Percentiles rank a stretch among this genome's conserved stretches.
Evolutionary conservation across 2,888 invertebrate genomes (phyloP).

Genomic region (Eretmocerus hayati): DNA sequence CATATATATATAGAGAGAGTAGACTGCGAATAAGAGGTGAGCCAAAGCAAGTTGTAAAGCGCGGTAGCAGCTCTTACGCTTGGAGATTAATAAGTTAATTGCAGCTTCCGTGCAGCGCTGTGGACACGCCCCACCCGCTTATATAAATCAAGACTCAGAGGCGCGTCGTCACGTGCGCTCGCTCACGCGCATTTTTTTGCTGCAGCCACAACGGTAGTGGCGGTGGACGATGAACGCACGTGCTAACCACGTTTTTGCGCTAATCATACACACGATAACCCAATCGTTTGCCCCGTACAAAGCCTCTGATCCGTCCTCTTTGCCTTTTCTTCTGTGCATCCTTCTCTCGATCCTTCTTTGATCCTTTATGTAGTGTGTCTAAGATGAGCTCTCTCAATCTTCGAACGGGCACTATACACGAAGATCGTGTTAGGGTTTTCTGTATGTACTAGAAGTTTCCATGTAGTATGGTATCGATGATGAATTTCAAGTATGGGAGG

Average conservation of each 20-base stretch:
- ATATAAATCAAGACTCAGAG: conserved; percentile 43
- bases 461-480: too few relatives aligned
- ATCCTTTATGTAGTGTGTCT: too few relatives aligned
- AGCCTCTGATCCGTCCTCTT: neutral
- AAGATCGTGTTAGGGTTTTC: too few relatives aligned
- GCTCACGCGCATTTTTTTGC: conserved; percentile 4
- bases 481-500: too few relatives aligned
- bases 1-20: too few relatives aligned
- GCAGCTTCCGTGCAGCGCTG: conserved; percentile 36
- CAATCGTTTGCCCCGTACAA: conserved; percentile 10
- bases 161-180: conserved; percentile 28
- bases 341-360: too few relatives aligned
- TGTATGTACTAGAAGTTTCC: too few relatives aligned
- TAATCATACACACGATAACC: conserved; percentile 21
- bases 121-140: conserved; percentile 40
- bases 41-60: too few relatives aligned
- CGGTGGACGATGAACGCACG: conserved; percentile 11
- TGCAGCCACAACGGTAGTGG: too few relatives aligned
- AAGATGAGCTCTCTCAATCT: too few relatives aligned
- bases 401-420: too few relatives aligned
- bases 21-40: too few relatives aligned
- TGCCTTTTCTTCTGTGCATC: neutral
- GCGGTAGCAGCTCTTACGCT: neutral
- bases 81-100: conserved; percentile 44
- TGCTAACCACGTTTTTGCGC: conserved; percentile 21